Evolutionary conservation across 2,797 vertebrate genomes (phyloP).

Genomic region (Phrynocephalus guinanensis): DNA sequence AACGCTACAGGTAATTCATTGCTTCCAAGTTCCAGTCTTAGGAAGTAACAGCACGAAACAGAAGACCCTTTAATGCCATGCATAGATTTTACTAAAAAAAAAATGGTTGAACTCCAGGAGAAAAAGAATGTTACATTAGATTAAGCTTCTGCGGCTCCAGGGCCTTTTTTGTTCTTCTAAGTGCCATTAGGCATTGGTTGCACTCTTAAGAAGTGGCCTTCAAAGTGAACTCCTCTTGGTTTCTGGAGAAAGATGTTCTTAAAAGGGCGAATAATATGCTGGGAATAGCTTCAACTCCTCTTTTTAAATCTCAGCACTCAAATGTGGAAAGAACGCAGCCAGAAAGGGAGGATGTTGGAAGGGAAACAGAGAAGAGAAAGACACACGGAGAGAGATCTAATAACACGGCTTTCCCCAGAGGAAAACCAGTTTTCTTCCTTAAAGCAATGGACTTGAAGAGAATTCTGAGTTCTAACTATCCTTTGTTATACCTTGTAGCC

Average conservation of each 20-base stretch:
- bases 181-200: neutral
- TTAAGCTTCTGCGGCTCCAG: neutral
- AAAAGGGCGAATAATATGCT: neutral
- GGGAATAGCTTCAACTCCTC: neutral
- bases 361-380: neutral
- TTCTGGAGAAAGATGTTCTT: neutral
- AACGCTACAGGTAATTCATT: no score
- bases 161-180: neutral
- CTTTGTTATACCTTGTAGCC: constrained; percentile 55
- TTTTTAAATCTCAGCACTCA: neutral
- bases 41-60: neutral
- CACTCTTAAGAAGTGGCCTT: neutral
- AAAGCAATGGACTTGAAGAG: constrained; percentile 60
- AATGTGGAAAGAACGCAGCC: neutral
- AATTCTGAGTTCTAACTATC: constrained; percentile 45
- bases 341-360: neutral
- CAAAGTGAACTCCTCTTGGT: neutral
- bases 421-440: constrained; percentile 46
- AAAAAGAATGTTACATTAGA: neutral
- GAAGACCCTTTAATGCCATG: neutral
- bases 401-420: constrained; percentile 40
- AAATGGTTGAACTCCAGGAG: neutral
- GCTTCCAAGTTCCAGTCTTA: neutral
- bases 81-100: neutral
- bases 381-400: neutral